Evolutionary conservation across 2,797 vertebrate genomes (phyloP).

Genomic region (Vultur gryphus): DNA sequence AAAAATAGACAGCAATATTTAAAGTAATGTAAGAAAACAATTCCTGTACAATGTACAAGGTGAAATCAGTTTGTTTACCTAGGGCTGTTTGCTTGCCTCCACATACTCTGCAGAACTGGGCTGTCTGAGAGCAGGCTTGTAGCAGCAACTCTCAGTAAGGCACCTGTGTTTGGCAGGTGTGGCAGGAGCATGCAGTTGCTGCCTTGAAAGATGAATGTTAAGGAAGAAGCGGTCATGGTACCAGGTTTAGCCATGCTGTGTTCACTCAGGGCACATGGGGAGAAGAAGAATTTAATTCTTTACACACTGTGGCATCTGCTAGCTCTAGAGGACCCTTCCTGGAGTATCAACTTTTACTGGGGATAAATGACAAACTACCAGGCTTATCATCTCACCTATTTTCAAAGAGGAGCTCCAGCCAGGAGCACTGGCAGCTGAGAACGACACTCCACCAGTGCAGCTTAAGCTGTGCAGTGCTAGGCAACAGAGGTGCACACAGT

Average conservation of each 20-base stretch:
- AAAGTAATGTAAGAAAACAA: neutral
- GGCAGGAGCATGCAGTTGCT: accelerated
- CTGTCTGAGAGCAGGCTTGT: neutral
- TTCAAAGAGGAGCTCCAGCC: neutral
- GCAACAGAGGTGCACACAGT: accelerated
- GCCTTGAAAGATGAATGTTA: accelerated
- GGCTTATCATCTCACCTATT: neutral
- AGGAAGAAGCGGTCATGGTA: no score
- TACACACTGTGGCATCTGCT: neutral
- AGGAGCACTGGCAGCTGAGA: accelerated
- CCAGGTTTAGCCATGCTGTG: accelerated
- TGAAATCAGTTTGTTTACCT: neutral
- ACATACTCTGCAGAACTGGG: accelerated
- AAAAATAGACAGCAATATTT: neutral
- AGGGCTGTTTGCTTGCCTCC: neutral
- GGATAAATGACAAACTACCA: neutral
- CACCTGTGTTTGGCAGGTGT: accelerated
- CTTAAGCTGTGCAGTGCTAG: neutral
- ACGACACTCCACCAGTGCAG: accelerated
- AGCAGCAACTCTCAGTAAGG: accelerated
- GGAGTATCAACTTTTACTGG: accelerated
- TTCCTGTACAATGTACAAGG: neutral
- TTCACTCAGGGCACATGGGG: accelerated
- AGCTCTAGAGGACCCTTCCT: neutral
- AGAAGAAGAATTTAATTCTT: neutral